phyloP scores from a whole-genome alignment of 2,888 invertebrate species.

The Germaria angustata region DNA sequence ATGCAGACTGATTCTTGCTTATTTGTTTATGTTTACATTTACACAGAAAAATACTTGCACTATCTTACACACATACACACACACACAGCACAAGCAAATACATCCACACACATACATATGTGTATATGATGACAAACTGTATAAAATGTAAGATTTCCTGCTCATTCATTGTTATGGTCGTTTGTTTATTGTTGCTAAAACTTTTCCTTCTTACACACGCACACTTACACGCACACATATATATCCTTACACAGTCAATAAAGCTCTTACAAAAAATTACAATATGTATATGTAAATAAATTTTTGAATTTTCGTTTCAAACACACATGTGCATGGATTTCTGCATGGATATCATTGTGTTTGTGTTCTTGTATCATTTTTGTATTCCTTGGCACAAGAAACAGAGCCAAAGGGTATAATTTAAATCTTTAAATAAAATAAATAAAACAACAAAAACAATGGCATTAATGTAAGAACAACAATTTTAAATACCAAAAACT shows the following conservation, averaged over 20 bases:
- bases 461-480: constrained; percentile 21
- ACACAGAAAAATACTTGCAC: neutral
- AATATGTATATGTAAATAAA: constrained; percentile 44
- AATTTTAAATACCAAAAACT: constrained; percentile 38
- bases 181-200: constrained; percentile 63
- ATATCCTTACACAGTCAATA: constrained; percentile 48
- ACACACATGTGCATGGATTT: constrained; percentile 1
- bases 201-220: constrained; percentile 64
- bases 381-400: constrained; percentile 27
- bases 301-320: constrained; percentile 33
- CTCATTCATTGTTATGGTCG: constrained; percentile 34
- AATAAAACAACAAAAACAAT: constrained; percentile 57
- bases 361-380: neutral
- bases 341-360: neutral
- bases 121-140: too few species aligned
- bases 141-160: constrained; percentile 28
- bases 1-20: constrained; percentile 59
- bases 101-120: neutral
- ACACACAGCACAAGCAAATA: neutral
- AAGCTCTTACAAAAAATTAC: constrained; percentile 39
- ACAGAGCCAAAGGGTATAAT: constrained; percentile 64
- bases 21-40: constrained; percentile 12
- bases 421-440: constrained; percentile 67
- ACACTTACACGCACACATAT: constrained; percentile 31
- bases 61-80: neutral